These are phyloP conservation scores for Tragelaphus buxtoni DNA, from an alignment of 2,113 vertebrate genomes.

Conservation along the genomic window DNA sequence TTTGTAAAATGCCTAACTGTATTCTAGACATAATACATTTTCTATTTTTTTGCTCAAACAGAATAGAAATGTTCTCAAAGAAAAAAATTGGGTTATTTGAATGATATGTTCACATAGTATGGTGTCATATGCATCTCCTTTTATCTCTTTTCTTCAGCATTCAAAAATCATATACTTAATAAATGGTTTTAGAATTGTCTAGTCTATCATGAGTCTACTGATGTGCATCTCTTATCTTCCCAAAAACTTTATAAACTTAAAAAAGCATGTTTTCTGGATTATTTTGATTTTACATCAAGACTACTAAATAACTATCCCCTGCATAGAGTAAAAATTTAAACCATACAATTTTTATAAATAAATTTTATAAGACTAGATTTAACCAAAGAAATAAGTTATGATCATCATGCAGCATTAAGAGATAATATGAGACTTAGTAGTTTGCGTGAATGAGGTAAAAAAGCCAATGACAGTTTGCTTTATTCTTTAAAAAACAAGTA, in stretches of 20 bases:
- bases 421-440: neutral
- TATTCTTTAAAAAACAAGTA: neutral
- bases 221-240: neutral
- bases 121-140: neutral
- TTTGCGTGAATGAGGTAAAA: neutral
- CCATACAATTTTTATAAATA: neutral
- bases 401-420: neutral
- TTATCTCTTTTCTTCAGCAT: neutral
- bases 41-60: neutral
- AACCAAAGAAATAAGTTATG: neutral
- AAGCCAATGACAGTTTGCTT: neutral
- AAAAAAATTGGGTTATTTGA: neutral
- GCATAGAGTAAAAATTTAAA: neutral
- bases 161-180: neutral
- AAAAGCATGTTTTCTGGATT: neutral
- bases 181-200: neutral
- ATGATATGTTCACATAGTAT: neutral
- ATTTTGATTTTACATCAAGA: neutral
- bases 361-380: neutral
- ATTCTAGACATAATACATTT: neutral
- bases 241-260: neutral
- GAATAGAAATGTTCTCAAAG: neutral
- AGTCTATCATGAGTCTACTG: neutral
- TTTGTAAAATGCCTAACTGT: neutral
- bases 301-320: neutral